Evolutionary conservation across 2,888 invertebrate genomes (phyloP).

Genomic region (Drosophila colorata): DNA sequence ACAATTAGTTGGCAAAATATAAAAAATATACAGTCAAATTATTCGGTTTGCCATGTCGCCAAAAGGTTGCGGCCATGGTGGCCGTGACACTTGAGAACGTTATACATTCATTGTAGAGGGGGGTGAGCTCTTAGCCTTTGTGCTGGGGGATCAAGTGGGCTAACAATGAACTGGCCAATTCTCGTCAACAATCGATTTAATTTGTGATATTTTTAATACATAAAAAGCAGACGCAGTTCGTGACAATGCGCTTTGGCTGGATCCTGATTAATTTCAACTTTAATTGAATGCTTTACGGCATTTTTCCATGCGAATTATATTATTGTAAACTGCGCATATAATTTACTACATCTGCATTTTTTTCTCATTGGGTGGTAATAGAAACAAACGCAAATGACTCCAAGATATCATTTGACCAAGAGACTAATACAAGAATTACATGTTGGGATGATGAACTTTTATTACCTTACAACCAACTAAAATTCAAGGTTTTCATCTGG

Average conservation of each 20-base stretch:
- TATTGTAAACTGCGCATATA: constrained; percentile 43
- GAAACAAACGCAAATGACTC: constrained; percentile 4
- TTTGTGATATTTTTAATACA: constrained; percentile 51
- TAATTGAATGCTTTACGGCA: constrained; percentile 45
- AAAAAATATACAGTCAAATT: constrained; percentile 34
- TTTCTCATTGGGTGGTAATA: constrained; percentile 1
- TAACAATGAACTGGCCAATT: constrained; percentile 51
- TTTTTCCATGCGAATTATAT: constrained; percentile 2
- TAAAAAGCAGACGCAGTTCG: constrained; percentile 28
- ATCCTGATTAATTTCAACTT: constrained; percentile 34
- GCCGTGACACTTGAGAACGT: constrained; percentile 56
- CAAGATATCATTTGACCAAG: neutral
- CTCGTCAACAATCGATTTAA: constrained; percentile 59
- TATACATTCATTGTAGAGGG: constrained; percentile 48
- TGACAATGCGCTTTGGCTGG: constrained; percentile 27
- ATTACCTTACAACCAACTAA: no score
- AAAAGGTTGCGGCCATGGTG: constrained; percentile 60
- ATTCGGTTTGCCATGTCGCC: constrained; percentile 36
- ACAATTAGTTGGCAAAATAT: constrained; percentile 77
- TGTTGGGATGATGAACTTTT: neutral
- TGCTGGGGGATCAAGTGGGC: constrained; percentile 38
- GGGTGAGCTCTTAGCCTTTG: constrained; percentile 49
- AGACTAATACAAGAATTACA: no score
- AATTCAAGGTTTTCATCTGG: neutral
- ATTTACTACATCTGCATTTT: constrained; percentile 9